Percentiles rank a stretch among this genome's conserved stretches.
phyloP scores from a whole-genome alignment of 2,113 vertebrate species.

The Conger conger region DNA sequence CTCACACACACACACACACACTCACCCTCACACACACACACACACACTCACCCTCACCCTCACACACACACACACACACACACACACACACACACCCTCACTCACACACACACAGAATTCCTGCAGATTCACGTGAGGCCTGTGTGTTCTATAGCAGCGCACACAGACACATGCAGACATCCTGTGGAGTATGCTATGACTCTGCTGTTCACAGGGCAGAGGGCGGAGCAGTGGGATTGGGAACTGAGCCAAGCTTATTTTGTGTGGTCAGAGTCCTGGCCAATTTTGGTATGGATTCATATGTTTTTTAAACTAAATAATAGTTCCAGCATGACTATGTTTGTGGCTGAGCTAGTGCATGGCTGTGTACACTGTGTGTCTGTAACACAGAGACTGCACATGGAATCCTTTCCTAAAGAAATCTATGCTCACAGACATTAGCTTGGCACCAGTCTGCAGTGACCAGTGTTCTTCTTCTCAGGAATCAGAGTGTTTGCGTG shows the following conservation, averaged over 20 bases:
- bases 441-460: not conserved
- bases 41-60: not conserved
- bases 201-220: not conserved
- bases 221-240: not conserved
- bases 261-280: not conserved
- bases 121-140: not conserved
- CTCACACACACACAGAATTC: not conserved
- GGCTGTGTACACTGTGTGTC: not conserved
- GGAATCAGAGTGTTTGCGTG: not conserved
- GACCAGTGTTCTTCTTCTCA: not conserved
- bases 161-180: not conserved
- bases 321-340: not conserved
- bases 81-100: slow-evolving; percentile 28
- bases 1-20: slow-evolving; percentile 11
- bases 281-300: not conserved
- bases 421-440: not conserved
- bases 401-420: not conserved
- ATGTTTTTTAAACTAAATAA: not conserved
- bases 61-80: slow-evolving; percentile 7
- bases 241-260: not conserved
- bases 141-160: not conserved
- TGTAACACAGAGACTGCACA: not conserved
- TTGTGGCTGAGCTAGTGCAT: not conserved
- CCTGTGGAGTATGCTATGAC: not conserved
- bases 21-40: slow-evolving; percentile 28